phyloP scores from a whole-genome alignment of 2,113 vertebrate species.

The human (Homo sapiens) region GRCh38 chr20:2259001-2259500 shows the following conservation, averaged over 20 bases:
- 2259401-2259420: not conserved
- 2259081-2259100: not conserved
- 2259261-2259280: not conserved
- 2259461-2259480: not conserved
- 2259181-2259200: not conserved
- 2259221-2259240: not conserved
- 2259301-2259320: rapidly evolving
- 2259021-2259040: not conserved
- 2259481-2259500: not conserved
- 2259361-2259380: not conserved
- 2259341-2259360: not conserved
- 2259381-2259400: not conserved
- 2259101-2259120: not conserved
- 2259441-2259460: not conserved
- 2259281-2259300: not conserved
- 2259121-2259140: not conserved
- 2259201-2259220: not conserved
- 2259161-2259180: not conserved
- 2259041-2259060: not conserved
- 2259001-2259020: no score
- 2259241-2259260: not conserved
- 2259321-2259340: not conserved
- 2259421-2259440: not conserved
- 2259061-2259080: not conserved
- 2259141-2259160: rapidly evolving